phyloP scores from a whole-genome alignment of 2,113 vertebrate species.

The Pipra filicauda region DNA sequence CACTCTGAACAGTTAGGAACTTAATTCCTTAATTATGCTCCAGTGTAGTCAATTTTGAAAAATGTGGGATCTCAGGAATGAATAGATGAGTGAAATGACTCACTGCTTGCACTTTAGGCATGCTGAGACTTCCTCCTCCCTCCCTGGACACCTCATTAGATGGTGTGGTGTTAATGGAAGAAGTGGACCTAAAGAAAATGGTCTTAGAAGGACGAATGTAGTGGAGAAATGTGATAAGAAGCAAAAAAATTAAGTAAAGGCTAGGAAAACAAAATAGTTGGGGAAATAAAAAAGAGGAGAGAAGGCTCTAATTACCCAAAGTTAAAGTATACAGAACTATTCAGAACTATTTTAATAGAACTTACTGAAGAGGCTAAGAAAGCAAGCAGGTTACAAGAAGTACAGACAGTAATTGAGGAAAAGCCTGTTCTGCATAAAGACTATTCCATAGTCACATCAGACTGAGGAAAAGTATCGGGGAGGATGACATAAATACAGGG shows the following conservation, averaged over 20 bases:
- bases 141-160: not conserved
- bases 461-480: not conserved
- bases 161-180: not conserved
- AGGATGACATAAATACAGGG: not conserved
- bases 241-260: not conserved
- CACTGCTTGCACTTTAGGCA: not conserved
- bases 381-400: not conserved
- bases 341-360: not conserved
- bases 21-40: conserved; percentile 24
- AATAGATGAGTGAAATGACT: not conserved
- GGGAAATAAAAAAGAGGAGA: not conserved
- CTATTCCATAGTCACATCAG: not conserved
- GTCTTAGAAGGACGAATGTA: not conserved
- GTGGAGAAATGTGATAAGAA: not conserved
- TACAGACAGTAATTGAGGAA: not conserved
- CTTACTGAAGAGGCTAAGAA: not conserved
- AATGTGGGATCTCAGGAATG: not conserved
- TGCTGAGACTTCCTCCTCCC: not conserved
- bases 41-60: not conserved
- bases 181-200: not conserved
- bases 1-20: not conserved
- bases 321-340: not conserved
- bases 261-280: not conserved
- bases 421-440: not conserved
- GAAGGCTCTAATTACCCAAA: not conserved